These are phyloP conservation scores for Amblyornis subalaris DNA, from an alignment of 2,113 vertebrate species.

Conservation along the genomic window DNA sequence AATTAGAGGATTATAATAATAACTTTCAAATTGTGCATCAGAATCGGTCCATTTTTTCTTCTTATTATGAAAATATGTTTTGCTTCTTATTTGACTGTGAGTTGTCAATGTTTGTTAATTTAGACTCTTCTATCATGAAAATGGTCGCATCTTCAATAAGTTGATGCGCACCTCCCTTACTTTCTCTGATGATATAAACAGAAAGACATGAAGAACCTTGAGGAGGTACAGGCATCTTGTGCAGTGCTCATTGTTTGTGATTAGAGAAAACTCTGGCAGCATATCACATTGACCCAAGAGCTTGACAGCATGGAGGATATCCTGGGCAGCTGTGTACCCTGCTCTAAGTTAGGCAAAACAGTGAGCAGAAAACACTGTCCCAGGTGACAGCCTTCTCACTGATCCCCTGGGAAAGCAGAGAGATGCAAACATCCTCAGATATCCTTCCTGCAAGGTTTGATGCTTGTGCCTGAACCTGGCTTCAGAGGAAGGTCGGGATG, in stretches of 20 bases:
- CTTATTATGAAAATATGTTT: slow-evolving; percentile 7
- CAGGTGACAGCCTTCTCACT: not conserved
- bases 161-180: not conserved
- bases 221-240: not conserved
- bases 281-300: not conserved
- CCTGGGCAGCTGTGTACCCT: not conserved
- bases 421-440: not conserved
- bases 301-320: not conserved
- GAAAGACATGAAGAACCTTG: not conserved
- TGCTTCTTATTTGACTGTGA: slow-evolving; percentile 16
- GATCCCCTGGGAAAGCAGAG: not conserved
- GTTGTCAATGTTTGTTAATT: slow-evolving; percentile 28
- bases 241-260: not conserved
- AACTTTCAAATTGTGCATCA: slow-evolving; percentile 5
- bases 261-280: not conserved
- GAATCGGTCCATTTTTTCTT: not conserved
- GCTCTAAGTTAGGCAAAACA: not conserved
- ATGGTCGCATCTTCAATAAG: not conserved
- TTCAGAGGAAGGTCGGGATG: not conserved
- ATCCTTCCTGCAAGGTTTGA: not conserved
- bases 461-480: not conserved
- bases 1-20: not conserved
- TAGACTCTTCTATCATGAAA: not conserved
- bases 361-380: not conserved
- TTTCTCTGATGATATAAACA: not conserved